A percentile compares a stretch with the other conserved stretches of the same genome.
phyloP scores from a whole-genome alignment of 1,140 invertebrate species.

The Zaprionus inermis region DNA sequence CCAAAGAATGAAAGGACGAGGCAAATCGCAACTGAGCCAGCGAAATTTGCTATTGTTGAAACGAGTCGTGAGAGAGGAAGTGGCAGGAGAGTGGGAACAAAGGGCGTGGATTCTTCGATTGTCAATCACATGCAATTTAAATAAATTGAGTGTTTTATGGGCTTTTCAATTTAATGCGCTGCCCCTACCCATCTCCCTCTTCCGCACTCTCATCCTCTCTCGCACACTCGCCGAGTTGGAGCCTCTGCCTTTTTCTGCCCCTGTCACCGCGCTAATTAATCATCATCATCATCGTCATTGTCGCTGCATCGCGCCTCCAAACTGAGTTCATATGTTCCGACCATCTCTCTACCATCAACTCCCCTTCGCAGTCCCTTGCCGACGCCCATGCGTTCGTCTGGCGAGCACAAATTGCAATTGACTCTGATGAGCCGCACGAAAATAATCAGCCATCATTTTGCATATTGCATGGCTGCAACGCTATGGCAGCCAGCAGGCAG shows the following conservation, averaged over 20 bases:
- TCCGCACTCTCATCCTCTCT: not conserved
- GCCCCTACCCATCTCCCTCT: not conserved
- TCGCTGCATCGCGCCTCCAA: not conserved
- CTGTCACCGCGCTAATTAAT: conserved; percentile 44
- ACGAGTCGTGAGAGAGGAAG: not conserved
- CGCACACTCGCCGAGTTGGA: no score
- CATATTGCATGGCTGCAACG: conserved; percentile 32
- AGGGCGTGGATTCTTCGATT: conserved; percentile 50
- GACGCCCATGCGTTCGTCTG: not conserved
- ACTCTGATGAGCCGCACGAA: conserved; percentile 48
- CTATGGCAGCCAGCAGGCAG: not conserved
- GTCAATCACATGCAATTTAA: conserved; percentile 82
- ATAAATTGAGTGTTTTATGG: conserved; percentile 83
- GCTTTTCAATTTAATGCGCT: conserved; percentile 74
- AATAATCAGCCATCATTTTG: conserved; percentile 52
- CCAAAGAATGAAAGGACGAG: conserved; percentile 21
- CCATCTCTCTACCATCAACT: not conserved
- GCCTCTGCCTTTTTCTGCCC: no score
- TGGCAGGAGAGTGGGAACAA: not conserved
- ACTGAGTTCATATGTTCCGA: conserved; percentile 15
- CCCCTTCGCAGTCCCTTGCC: not conserved
- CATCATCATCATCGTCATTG: conserved; percentile 33
- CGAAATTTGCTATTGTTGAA: conserved; percentile 40
- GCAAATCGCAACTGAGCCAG: conserved; percentile 21
- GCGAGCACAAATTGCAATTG: conserved; percentile 41